Percentiles rank a stretch among this genome's conserved stretches.
Conservation (phyloP, 2,888 invertebrate genomes). For the Drosophila leonis region DNA sequence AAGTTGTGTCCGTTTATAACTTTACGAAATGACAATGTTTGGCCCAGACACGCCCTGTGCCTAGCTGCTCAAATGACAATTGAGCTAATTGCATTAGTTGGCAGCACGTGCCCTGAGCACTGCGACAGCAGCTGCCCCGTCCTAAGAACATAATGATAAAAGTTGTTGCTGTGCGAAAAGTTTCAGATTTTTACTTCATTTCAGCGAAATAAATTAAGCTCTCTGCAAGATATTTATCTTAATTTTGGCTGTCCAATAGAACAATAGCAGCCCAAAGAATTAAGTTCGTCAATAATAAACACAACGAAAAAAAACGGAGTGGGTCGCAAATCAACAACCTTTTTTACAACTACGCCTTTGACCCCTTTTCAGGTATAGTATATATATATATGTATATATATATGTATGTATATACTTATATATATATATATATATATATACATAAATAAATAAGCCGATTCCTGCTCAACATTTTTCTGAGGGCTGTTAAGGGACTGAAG, state of each 20-base stretch:
- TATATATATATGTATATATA: neutral
- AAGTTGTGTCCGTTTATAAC: conserved; percentile 55
- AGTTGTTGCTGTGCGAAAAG: conserved; percentile 48
- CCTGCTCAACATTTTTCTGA: conserved; percentile 45
- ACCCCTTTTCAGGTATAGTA: conserved; percentile 34
- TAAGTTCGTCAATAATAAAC: conserved; percentile 50
- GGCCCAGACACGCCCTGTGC: conserved; percentile 17
- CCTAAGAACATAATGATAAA: conserved; percentile 52
- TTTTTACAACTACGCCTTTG: conserved; percentile 22
- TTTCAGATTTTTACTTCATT: conserved; percentile 45
- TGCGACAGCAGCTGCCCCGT: conserved; percentile 25
- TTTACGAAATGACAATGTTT: conserved; percentile 69
- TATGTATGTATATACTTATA: conserved; percentile 64
- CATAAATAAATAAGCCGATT: conserved; percentile 78
- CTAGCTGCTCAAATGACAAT: conserved; percentile 71
- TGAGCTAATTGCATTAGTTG: conserved; percentile 76
- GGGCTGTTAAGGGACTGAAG: conserved; percentile 52
- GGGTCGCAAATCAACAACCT: conserved; percentile 28
- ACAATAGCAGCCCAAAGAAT: conserved; percentile 59
- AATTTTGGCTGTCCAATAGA: conserved; percentile 55
- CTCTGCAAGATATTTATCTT: conserved; percentile 72
- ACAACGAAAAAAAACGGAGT: conserved; percentile 18
- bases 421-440: conserved; percentile 2
- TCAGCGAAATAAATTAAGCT: conserved; percentile 50
- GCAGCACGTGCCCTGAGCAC: conserved; percentile 51